These are phyloP conservation scores for Tortricodes alternella DNA, from an alignment of 2,888 invertebrate genomes.

Conservation along the genomic window DNA sequence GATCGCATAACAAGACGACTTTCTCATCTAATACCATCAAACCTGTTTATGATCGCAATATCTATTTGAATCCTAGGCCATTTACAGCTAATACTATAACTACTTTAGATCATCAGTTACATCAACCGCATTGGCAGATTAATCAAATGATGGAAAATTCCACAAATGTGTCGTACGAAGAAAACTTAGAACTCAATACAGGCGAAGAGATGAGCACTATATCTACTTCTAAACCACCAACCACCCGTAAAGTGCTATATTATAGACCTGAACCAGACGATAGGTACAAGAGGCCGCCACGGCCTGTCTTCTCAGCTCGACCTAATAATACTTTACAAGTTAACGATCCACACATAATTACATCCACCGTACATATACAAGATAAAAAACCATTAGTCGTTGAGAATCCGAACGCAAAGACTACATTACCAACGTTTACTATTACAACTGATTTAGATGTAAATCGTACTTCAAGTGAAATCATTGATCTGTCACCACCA, in stretches of 20 bases:
- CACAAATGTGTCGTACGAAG: conserved; percentile 69
- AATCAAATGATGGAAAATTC: conserved; percentile 71
- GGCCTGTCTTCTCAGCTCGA: conserved; percentile 49
- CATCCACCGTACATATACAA: conserved; percentile 71
- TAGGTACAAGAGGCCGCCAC: conserved; percentile 51
- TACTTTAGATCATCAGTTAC: conserved; percentile 70
- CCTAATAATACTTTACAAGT: conserved; percentile 49
- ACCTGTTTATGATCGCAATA: conserved; percentile 58
- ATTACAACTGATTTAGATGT: conserved; percentile 52
- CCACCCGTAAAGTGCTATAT: conserved; percentile 44
- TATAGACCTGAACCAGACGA: conserved; percentile 43
- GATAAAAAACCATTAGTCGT: conserved; percentile 74
- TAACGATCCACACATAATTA: conserved; percentile 72
- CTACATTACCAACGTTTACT: conserved; percentile 61
- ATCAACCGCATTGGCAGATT: conserved; percentile 79
- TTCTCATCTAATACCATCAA: conserved; percentile 68
- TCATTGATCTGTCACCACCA: conserved; percentile 78
- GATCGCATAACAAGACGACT: conserved; percentile 53
- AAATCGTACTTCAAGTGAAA: conserved; percentile 66
- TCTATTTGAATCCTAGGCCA: conserved; percentile 67
- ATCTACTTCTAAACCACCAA: conserved; percentile 44
- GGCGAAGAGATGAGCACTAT: conserved; percentile 67
- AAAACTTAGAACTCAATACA: conserved; percentile 68
- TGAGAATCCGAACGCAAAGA: conserved; percentile 57
- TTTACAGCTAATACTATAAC: conserved; percentile 62